These are phyloP conservation scores for Brachionus angularis DNA, from an alignment of 1,140 invertebrate genomes.

Conservation along the genomic window DNA sequence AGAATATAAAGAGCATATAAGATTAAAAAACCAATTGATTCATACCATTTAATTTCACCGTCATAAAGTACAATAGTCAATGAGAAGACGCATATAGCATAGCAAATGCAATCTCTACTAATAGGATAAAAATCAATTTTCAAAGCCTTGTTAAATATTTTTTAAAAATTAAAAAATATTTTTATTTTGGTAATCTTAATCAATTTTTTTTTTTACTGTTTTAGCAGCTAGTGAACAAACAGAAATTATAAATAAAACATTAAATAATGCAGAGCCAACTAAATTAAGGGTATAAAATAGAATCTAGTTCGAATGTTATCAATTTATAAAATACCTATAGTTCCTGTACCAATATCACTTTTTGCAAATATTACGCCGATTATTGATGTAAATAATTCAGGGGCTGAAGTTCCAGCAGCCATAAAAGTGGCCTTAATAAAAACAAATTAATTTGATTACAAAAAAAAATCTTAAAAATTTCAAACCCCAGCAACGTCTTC, in stretches of 20 bases:
- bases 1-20: conserved; percentile 53
- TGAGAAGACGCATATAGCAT: not conserved
- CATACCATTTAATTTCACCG: conserved; percentile 49
- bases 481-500: conserved; percentile 51
- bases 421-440: conserved; percentile 91
- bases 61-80: conserved; percentile 31
- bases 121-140: conserved; percentile 10
- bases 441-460: too few species aligned
- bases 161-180: too few species aligned
- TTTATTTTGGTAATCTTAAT: too few species aligned
- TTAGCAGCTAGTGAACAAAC: conserved; percentile 83
- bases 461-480: too few species aligned
- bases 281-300: too few species aligned
- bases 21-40: conserved; percentile 50
- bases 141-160: too few species aligned
- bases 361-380: conserved; percentile 61
- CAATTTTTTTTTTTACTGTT: too few species aligned
- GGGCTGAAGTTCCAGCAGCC: conserved; percentile 80
- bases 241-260: conserved; percentile 88
- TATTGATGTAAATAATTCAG: conserved; percentile 82
- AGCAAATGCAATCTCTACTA: conserved; percentile 25
- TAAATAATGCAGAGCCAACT: conserved; percentile 78
- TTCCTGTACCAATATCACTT: conserved; percentile 46
- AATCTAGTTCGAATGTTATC: too few species aligned
- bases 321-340: too few species aligned